phyloP scores from a whole-genome alignment of 2,113 vertebrate species.

The Odocoileus virginianus region DNA sequence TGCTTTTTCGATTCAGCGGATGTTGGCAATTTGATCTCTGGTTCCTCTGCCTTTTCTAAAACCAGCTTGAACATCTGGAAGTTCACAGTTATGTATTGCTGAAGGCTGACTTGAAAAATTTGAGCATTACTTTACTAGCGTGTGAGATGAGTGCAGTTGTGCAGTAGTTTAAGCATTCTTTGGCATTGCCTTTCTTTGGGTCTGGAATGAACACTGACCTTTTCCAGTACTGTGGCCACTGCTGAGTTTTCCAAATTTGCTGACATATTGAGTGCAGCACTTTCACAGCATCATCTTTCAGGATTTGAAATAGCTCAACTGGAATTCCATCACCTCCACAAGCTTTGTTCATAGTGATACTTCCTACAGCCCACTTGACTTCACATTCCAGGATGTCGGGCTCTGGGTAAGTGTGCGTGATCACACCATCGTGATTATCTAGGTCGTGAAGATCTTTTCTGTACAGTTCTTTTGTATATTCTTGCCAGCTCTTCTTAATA shows the following conservation, averaged over 20 bases:
- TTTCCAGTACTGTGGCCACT: too few relatives aligned
- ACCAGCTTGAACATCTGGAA: too few relatives aligned
- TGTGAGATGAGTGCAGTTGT: too few relatives aligned
- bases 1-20: rapidly evolving
- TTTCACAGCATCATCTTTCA: neutral
- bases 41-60: too few relatives aligned
- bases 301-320: neutral
- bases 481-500: neutral
- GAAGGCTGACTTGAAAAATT: too few relatives aligned
- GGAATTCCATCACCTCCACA: neutral
- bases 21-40: too few relatives aligned
- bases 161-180: too few relatives aligned
- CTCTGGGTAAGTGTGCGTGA: neutral
- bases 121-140: too few relatives aligned
- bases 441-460: neutral
- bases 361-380: neutral
- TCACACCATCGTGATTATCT: neutral
- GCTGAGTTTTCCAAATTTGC: neutral
- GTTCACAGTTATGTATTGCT: too few relatives aligned
- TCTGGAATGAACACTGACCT: too few relatives aligned
- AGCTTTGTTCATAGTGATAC: neutral
- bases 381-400: neutral
- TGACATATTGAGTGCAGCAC: neutral
- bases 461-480: neutral
- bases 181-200: too few relatives aligned